These are phyloP conservation scores for Idris sp. DNA, from an alignment of 1,140 invertebrate species.

Conservation along the genomic window DNA sequence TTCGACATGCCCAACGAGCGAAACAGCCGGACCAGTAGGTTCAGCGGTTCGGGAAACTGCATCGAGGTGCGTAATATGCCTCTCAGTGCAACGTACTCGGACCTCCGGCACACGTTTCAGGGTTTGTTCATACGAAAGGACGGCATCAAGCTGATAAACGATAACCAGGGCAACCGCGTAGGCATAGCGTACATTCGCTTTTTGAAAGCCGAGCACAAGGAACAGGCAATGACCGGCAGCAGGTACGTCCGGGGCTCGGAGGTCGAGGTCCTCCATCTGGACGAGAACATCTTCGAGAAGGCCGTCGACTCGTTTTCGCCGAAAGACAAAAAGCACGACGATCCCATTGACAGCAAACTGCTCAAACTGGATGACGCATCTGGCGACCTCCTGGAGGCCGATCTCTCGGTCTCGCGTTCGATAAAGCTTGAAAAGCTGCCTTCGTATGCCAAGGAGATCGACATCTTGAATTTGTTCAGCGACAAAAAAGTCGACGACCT, in stretches of 20 bases:
- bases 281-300: conserved; percentile 82
- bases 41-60: conserved; percentile 73
- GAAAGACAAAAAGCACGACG: conserved; percentile 61
- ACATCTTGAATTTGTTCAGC: conserved; percentile 87
- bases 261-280: conserved; percentile 81
- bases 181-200: conserved; percentile 91
- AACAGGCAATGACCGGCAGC: conserved; percentile 81
- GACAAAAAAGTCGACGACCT: conserved; percentile 83
- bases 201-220: conserved; percentile 82
- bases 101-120: conserved; percentile 89
- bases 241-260: conserved; percentile 78
- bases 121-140: conserved; percentile 87
- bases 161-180: conserved; percentile 86
- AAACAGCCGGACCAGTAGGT: conserved; percentile 15
- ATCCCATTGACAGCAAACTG: conserved; percentile 64
- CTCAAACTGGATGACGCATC: too few relatives aligned
- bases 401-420: too few relatives aligned
- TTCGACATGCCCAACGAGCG: conserved; percentile 26
- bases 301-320: conserved; percentile 80
- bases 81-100: conserved; percentile 84
- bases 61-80: conserved; percentile 85
- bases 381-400: too few relatives aligned
- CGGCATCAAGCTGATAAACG: conserved; percentile 91
- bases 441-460: conserved; percentile 86
- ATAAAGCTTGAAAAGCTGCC: conserved; percentile 85